phyloP scores from a whole-genome alignment of 2,113 vertebrate species.

The Cnemophilus loriae region DNA sequence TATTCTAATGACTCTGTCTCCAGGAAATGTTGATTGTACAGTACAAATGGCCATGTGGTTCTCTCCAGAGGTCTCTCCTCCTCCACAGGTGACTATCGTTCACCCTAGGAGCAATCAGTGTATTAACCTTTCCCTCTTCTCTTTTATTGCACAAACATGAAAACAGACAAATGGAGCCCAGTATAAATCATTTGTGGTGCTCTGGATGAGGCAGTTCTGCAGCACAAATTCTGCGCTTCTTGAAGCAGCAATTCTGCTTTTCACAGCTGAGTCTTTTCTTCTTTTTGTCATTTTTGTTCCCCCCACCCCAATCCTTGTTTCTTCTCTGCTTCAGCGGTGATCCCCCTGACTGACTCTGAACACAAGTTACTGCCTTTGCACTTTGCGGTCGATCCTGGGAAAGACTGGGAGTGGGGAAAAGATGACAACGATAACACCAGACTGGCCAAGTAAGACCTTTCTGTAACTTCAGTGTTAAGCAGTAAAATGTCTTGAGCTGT shows the following conservation, averaged over 20 bases:
- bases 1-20: neutral
- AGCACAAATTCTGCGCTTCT: neutral
- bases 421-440: slow-evolving; percentile 93
- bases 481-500: slow-evolving; percentile 9
- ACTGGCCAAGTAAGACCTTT: slow-evolving; percentile 87
- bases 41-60: neutral
- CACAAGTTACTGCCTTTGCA: slow-evolving; percentile 97
- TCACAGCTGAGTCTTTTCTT: neutral
- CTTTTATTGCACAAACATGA: neutral
- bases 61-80: neutral
- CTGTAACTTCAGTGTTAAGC: neutral
- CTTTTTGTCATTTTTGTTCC: neutral
- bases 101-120: neutral
- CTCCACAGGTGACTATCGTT: neutral
- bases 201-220: neutral
- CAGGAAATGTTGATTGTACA: neutral
- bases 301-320: neutral
- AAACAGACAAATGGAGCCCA: neutral
- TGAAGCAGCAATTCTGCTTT: neutral
- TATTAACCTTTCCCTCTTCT: neutral
- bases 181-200: neutral
- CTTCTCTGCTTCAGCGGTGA: slow-evolving; percentile 84
- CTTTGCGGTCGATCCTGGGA: slow-evolving; percentile 95
- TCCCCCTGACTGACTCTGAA: slow-evolving; percentile 96
- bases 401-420: slow-evolving; percentile 96